phyloP scores from a whole-genome alignment of 2,888 invertebrate genomes.

The Limnephilus auricula region DNA sequence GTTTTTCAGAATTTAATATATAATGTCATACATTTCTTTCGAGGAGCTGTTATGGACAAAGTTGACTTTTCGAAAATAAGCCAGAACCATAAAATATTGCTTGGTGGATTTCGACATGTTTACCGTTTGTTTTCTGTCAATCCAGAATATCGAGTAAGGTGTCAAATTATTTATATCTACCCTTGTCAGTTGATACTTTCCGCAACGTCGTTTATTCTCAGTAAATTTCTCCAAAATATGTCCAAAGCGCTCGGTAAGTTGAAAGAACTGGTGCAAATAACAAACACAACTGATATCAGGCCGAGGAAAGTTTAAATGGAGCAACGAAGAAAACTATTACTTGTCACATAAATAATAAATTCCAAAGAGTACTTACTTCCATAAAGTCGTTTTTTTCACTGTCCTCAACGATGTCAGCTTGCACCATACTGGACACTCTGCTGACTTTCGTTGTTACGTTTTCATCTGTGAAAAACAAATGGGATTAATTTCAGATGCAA shows the following conservation, averaged over 20 bases:
- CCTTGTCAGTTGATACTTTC: not conserved
- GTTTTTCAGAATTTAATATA: too few species aligned
- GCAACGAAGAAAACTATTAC: not conserved
- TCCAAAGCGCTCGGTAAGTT: not conserved
- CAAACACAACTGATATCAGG: not conserved
- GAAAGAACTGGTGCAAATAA: not conserved
- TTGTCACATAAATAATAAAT: not conserved
- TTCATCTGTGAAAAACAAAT: constrained; percentile 22
- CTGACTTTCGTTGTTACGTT: constrained; percentile 16
- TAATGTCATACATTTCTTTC: too few species aligned
- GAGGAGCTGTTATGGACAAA: too few species aligned
- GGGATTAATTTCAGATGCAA: not conserved
- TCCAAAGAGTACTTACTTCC: not conserved
- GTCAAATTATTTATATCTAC: not conserved
- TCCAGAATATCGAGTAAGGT: not conserved
- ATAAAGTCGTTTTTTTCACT: constrained; percentile 51
- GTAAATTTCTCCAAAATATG: not conserved
- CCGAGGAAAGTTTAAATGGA: not conserved
- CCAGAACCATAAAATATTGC: too few species aligned
- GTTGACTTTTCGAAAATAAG: too few species aligned
- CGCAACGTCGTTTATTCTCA: not conserved
- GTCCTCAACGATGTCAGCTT: constrained; percentile 55
- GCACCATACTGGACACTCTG: constrained; percentile 54
- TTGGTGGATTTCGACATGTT: not conserved
- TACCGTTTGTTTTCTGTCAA: not conserved